Conservation (phyloP, 1,140 invertebrate species). For the Diorhabda sublineata region DNA sequence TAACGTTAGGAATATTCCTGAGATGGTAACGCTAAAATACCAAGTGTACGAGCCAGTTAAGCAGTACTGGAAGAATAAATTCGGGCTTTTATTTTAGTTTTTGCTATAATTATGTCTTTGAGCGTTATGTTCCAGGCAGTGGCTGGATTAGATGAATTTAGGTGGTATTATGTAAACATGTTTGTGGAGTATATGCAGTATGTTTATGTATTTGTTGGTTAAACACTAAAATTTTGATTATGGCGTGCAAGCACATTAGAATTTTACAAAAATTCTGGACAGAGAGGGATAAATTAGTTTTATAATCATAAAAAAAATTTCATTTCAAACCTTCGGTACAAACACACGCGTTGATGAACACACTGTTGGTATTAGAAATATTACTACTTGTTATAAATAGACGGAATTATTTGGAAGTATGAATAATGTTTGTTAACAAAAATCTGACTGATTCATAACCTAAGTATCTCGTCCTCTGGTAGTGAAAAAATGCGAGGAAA, state of each 20-base stretch:
- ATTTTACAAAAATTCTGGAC: background rate
- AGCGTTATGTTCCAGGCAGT: background rate
- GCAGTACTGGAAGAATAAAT: conserved; percentile 57
- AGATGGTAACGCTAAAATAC: conserved; percentile 70
- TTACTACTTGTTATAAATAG: too few relatives aligned
- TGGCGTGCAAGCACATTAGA: background rate
- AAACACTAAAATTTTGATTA: background rate
- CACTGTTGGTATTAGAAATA: too few relatives aligned
- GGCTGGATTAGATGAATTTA: background rate
- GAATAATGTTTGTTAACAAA: too few relatives aligned
- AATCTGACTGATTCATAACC: too few relatives aligned
- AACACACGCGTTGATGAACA: too few relatives aligned
- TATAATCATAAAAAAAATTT: too few relatives aligned
- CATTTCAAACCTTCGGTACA: too few relatives aligned
- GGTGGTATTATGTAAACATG: background rate
- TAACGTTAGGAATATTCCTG: conserved; percentile 67
- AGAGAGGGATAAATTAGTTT: too few relatives aligned
- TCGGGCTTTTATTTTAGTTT: conserved; percentile 25
- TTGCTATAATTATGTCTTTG: background rate
- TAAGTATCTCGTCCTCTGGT: too few relatives aligned
- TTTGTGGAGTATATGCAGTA: background rate
- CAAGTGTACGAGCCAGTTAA: conserved; percentile 81
- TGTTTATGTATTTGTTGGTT: background rate
- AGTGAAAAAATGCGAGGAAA: too few relatives aligned
- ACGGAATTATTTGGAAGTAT: too few relatives aligned